Conservation (phyloP, 2,797 vertebrate genomes). For the Nyctibius grandis region DNA sequence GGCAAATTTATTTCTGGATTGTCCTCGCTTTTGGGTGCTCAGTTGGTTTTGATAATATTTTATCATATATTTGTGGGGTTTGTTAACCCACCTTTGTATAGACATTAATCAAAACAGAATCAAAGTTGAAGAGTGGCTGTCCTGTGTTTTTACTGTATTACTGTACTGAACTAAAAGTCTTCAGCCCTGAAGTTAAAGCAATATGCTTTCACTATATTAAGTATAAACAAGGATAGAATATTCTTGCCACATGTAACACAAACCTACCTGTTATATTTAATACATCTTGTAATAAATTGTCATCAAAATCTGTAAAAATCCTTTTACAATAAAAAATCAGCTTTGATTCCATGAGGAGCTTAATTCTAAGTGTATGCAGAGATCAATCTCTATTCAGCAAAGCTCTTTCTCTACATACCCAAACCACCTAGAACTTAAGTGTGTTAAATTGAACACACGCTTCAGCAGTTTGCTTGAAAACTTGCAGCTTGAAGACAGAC, state of each 20-base stretch:
- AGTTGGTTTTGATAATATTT: background rate
- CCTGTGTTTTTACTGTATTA: background rate
- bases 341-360: background rate
- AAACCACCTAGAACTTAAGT: background rate
- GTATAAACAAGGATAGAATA: background rate
- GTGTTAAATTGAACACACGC: accelerated
- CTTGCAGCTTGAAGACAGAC: background rate
- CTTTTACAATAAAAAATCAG: background rate
- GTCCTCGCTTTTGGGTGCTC: background rate
- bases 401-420: background rate
- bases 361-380: background rate
- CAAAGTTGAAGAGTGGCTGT: background rate
- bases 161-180: background rate
- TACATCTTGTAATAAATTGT: background rate
- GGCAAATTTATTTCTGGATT: background rate
- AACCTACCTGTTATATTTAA: background rate
- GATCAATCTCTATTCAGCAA: background rate
- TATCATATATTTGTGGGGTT: background rate
- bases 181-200: background rate
- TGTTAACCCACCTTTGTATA: background rate
- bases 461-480: background rate
- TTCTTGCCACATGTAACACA: background rate
- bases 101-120: background rate
- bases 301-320: background rate
- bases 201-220: background rate